These are phyloP conservation scores for Propithecus perrieri DNA, from an alignment of 2,797 vertebrate species.

Conservation along the genomic window DNA sequence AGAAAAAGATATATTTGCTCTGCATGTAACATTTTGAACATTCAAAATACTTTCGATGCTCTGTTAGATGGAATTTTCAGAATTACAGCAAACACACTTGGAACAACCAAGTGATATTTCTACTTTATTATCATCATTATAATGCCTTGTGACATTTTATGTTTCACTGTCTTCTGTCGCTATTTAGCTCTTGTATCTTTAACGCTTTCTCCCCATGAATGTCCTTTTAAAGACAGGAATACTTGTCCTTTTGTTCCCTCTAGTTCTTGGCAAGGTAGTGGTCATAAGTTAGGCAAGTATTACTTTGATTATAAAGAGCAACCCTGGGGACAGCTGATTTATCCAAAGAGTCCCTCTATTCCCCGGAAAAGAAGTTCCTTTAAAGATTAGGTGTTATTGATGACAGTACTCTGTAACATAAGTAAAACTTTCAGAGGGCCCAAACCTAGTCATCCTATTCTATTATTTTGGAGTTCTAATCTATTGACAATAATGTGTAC, in stretches of 20 bases:
- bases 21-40: not conserved
- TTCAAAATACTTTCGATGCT: not conserved
- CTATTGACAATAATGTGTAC: not conserved
- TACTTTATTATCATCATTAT: not conserved
- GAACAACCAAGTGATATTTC: not conserved
- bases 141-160: not conserved
- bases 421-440: not conserved
- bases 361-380: not conserved
- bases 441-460: not conserved
- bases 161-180: not conserved
- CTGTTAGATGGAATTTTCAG: not conserved
- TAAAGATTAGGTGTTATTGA: not conserved
- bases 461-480: conserved; percentile 10
- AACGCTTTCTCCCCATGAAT: not conserved
- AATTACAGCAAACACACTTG: not conserved
- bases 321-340: not conserved
- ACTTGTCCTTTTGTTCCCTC: not conserved
- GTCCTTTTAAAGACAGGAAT: conserved; percentile 25
- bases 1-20: not conserved
- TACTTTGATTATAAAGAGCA: not conserved
- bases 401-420: not conserved
- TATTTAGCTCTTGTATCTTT: not conserved
- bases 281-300: not conserved
- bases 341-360: not conserved
- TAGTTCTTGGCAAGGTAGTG: not conserved